Evolutionary conservation across 2,113 vertebrate genomes (phyloP).

Genomic region (Struthidea cinerea): DNA sequence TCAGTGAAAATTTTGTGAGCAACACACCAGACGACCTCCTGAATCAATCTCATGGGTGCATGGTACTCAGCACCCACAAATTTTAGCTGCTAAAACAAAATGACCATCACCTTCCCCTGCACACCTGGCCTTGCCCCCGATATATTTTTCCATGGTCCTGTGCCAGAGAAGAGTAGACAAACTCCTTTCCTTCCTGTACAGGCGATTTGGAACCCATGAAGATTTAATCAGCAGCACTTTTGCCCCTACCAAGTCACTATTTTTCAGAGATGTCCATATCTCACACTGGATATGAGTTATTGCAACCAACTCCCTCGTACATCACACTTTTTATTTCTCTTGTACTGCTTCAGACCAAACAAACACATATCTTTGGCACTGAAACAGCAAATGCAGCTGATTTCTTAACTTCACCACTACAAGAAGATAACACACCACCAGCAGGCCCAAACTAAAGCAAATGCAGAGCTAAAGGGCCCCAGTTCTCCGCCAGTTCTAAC

Average conservation of each 20-base stretch:
- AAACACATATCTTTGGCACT: background rate
- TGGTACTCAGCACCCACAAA: background rate
- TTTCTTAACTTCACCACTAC: background rate
- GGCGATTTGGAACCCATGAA: background rate
- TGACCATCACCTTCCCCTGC: background rate
- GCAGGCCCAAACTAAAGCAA: background rate
- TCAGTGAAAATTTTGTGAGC: background rate
- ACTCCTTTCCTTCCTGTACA: background rate
- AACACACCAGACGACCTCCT: background rate
- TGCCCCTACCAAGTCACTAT: background rate
- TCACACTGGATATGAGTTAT: background rate
- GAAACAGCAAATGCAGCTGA: background rate
- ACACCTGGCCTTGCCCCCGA: background rate
- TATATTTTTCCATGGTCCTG: fast-evolving
- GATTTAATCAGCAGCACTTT: background rate
- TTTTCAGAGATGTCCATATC: background rate
- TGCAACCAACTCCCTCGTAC: background rate
- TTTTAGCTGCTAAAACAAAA: background rate
- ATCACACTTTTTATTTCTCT: background rate
- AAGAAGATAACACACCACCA: background rate
- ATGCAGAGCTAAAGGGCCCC: background rate
- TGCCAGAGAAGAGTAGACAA: background rate
- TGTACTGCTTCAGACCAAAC: background rate
- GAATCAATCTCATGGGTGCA: background rate
- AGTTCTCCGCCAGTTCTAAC: background rate